phyloP scores from a whole-genome alignment of 2,888 invertebrate genomes.

The Meandrusa payeni region DNA sequence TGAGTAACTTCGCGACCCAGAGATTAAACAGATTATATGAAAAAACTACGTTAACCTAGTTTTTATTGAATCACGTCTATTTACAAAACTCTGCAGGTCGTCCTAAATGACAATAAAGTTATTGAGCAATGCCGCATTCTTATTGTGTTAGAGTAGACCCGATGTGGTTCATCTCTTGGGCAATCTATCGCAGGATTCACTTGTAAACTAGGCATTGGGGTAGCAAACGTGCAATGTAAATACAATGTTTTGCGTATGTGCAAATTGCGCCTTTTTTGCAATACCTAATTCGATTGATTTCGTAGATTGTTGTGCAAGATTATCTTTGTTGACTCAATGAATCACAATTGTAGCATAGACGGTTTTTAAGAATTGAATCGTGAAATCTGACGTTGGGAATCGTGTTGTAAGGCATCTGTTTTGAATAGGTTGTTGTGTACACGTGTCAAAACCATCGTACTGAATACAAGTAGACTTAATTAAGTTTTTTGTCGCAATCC shows the following conservation, averaged over 20 bases:
- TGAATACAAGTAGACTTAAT: conserved; percentile 8
- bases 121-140: conserved; percentile 45
- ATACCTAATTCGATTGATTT: conserved; percentile 3
- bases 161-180: conserved; percentile 19
- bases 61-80: conserved; percentile 24
- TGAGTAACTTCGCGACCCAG: conserved; percentile 2
- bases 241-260: not conserved
- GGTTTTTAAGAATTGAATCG: not conserved
- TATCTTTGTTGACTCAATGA: not conserved
- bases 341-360: not conserved
- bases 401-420: conserved; percentile 3
- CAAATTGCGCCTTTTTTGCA: too few relatives aligned
- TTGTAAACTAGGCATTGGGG: not conserved
- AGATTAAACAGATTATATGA: not conserved
- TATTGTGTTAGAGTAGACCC: conserved; percentile 34
- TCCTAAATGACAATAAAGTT: conserved; percentile 33
- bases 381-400: conserved; percentile 1
- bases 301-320: conserved; percentile 2
- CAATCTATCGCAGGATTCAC: conserved; percentile 6
- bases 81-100: conserved; percentile 33
- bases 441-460: not conserved
- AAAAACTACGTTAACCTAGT: conserved; percentile 10
- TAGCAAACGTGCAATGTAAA: conserved; percentile 7
- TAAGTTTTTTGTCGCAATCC: conserved; percentile 7
- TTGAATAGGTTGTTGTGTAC: conserved; percentile 8